A percentile compares a stretch with the other conserved stretches of the same genome.
Evolutionary conservation across 2,888 invertebrate genomes (phyloP).

Genomic region (Orthosia gracilis): DNA sequence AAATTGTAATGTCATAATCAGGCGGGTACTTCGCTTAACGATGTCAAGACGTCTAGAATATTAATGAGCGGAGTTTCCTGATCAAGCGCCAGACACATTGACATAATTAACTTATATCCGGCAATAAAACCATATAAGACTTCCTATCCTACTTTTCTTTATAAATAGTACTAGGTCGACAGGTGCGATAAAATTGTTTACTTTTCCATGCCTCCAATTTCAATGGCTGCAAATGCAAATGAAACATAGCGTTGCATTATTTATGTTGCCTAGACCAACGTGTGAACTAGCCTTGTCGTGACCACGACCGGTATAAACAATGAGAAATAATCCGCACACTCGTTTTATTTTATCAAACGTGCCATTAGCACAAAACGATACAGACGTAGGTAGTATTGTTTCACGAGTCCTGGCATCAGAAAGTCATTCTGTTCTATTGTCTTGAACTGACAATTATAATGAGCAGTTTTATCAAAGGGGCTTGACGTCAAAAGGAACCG

Average conservation of each 20-base stretch:
- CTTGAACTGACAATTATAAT: constrained; percentile 32
- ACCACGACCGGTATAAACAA: constrained; percentile 55
- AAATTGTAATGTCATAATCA: constrained; percentile 50
- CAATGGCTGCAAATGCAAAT: constrained; percentile 55
- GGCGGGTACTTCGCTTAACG: constrained; percentile 32
- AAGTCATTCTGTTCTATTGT: constrained; percentile 38
- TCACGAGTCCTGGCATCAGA: constrained; percentile 5
- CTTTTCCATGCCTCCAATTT: constrained; percentile 51
- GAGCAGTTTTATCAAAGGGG: constrained; percentile 25
- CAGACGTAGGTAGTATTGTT: constrained; percentile 36
- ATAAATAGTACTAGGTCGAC: constrained; percentile 44
- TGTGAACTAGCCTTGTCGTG: constrained; percentile 67
- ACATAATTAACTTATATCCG: constrained; percentile 61
- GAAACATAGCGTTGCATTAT: constrained; percentile 54
- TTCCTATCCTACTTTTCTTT: constrained; percentile 40
- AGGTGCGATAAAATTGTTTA: constrained; percentile 49
- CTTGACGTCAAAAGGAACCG: constrained; percentile 3
- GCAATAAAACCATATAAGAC: constrained; percentile 41
- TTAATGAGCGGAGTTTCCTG: constrained; percentile 55
- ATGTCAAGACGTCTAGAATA: constrained; percentile 50
- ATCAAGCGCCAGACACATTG: constrained; percentile 49
- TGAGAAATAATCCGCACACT: constrained; percentile 35
- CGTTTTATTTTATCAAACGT: constrained; percentile 61
- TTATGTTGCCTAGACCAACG: constrained; percentile 56
- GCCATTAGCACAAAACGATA: constrained; percentile 33